phyloP scores from a whole-genome alignment of 2,888 invertebrate genomes.

The Adineta ricciae region DNA sequence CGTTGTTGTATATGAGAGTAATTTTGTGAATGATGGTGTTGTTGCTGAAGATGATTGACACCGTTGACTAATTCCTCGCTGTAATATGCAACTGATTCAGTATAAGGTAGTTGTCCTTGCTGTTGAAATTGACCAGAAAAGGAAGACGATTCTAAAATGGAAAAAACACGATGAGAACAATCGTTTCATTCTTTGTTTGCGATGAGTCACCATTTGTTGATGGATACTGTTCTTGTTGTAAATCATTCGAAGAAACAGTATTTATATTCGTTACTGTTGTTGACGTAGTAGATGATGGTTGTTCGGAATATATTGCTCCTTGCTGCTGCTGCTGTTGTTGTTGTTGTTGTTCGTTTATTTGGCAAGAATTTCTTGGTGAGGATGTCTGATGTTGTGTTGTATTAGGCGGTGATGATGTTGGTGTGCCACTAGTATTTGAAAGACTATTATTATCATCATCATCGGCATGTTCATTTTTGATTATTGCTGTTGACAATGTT shows the following conservation, averaged over 20 bases:
- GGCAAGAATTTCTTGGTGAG: not conserved
- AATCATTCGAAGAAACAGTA: conserved; percentile 9
- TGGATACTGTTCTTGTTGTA: conserved; percentile 11
- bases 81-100: not conserved
- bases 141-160: not conserved
- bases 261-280: conserved; percentile 11
- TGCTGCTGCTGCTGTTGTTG: no score
- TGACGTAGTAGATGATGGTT: not conserved
- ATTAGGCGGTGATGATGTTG: not conserved
- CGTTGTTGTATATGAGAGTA: not conserved
- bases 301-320: not conserved
- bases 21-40: not conserved
- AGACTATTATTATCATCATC: not conserved
- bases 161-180: not conserved
- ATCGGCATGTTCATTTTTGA: not conserved
- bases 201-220: not conserved
- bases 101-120: not conserved
- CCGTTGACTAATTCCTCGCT: not conserved
- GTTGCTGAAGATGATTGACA: not conserved
- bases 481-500: not conserved
- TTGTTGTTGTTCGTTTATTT: not conserved
- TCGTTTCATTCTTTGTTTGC: not conserved
- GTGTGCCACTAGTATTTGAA: not conserved
- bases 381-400: not conserved
- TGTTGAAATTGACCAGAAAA: not conserved